Evolutionary conservation across 2,113 vertebrate genomes (phyloP), one percentile per base, ranked within the genome.

Genomic region (Notothenia coriiceps): DNA sequence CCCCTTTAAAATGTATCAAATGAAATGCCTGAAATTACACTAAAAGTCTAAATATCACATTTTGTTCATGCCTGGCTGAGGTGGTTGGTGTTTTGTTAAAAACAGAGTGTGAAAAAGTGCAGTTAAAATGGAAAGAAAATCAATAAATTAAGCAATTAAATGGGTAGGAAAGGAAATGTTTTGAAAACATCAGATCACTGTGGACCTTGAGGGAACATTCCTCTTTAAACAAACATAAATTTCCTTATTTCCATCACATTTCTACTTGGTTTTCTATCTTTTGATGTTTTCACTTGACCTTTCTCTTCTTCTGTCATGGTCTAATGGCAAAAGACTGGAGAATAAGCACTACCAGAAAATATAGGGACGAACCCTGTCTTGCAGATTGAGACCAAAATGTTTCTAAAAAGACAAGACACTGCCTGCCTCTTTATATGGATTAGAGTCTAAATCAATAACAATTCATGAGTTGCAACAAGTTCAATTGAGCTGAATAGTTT

Each of bases 371-470:
- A 66, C n/a, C 52, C 20, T 56, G 14, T 49, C 18, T 35, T 17
- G 35, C 33, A 54, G 25, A 1, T 5, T 20, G 15, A 61, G n/a
- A 54, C 12, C 15, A 50, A 56, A 40, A 67, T 29, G n/a, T 44
- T 50, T 40, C 49, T 56, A 46, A 15, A 49, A 50, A 51, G 22
- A 60, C 49, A 47, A 70, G 46, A 49, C 6, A 29, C 54, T 51
- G 12, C 25, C 29, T 68, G 22, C 3, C 11, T 74, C 44, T 14
- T 14, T 22, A 52, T 56, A 47, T 17, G 18, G 22, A 63, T 49
- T 44, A 40, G 61, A 47, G 43, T 78, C 70, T 1, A 46, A 68
- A 66, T 74, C 73, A 70, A 57, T 57, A 33, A 25, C 35, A 70
- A 15, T 14, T 22, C 49, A 44, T 40, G 63, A 59, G 60, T 47